phyloP scores from a whole-genome alignment of 2,888 invertebrate genomes.

The Cyrtodaria siliqua region DNA sequence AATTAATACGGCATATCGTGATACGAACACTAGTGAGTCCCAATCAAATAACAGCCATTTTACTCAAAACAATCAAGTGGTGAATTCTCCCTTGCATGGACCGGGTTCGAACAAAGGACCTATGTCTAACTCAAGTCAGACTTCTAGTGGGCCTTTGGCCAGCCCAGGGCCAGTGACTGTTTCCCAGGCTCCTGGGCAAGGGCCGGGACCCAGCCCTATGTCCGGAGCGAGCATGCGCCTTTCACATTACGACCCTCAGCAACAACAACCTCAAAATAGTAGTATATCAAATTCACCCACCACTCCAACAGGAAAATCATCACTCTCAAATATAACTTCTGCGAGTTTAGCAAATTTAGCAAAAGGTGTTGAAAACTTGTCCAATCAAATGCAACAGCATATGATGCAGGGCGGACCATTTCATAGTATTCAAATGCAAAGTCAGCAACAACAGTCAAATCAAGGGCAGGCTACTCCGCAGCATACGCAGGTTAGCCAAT shows the following conservation, averaged over 20 bases:
- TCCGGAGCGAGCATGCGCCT: constrained; percentile 81
- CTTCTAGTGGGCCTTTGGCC: constrained; percentile 75
- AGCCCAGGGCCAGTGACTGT: constrained; percentile 74
- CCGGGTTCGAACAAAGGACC: constrained; percentile 80
- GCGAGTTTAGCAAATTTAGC: constrained; percentile 85
- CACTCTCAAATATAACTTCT: constrained; percentile 85
- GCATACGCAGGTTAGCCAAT: constrained; percentile 18
- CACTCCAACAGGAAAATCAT: constrained; percentile 72
- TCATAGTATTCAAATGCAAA: constrained; percentile 85
- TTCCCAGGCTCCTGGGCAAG: constrained; percentile 73
- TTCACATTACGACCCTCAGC: constrained; percentile 81
- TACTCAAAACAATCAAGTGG: constrained; percentile 74
- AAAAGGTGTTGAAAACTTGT: constrained; percentile 85
- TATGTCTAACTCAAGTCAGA: constrained; percentile 82
- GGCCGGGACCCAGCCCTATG: constrained; percentile 76
- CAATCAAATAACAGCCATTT: constrained; percentile 68
- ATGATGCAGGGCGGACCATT: constrained; percentile 86
- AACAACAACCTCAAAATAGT: constrained; percentile 63
- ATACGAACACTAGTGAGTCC: constrained; percentile 71
- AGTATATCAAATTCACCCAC: constrained; percentile 73
- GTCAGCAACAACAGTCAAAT: constrained; percentile 68
- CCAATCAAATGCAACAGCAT: constrained; percentile 85
- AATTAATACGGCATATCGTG: constrained; percentile 92
- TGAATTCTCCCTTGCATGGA: constrained; percentile 79
- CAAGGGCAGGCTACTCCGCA: constrained; percentile 26